Base-by-base conservation (phyloP, 2,113 vertebrate genomes). In the Salvelinus namaycush region DNA sequence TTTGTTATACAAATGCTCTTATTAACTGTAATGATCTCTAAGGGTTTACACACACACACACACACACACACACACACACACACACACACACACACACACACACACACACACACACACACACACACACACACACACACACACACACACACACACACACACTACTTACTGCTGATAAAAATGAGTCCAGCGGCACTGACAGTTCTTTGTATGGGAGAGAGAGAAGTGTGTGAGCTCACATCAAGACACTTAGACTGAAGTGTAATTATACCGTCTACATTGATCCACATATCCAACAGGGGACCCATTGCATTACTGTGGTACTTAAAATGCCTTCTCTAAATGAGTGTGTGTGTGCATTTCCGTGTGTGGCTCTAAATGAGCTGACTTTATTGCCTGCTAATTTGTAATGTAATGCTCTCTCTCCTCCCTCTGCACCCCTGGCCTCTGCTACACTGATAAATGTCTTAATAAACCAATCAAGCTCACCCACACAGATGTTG, bases 251-350 rank as follows among this genome's bases (percentile, higher is more conserved):
- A 44, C 39, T 44, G 9, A 44, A 44, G 39, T 91, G 89, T 92
- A 92, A 92, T 92, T 88, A 93, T 83, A 82, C 81, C 86, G 84
- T 85, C 86, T 86, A 83, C 84, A 87, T 90, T 79, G 79, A 87
- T 79, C 84, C 83, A 75, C 60, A 91, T 82, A 59, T 87, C 86
- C 81, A 84, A 87, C 90, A 80, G 79, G 92, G 91, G 92, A 91
- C 79, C 81, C 86, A 89, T 91, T 76, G 78, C 87, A 89, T 91
- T 76, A 77, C 87, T 76, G 79, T 77, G 80, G 79, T 89, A 87
- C 87, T 91, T 86, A 87, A 81, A 18, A 14, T 18, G 51, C 51
- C 51, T 54, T 14, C 51, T 54, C 14, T 54, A 18, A 13, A 54
- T 54, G 12, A 5, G 51, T 18, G 51, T 54, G 51, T 54, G 49